phyloP scores from a whole-genome alignment of 2,888 invertebrate species.

The Coenonympha glycerion region DNA sequence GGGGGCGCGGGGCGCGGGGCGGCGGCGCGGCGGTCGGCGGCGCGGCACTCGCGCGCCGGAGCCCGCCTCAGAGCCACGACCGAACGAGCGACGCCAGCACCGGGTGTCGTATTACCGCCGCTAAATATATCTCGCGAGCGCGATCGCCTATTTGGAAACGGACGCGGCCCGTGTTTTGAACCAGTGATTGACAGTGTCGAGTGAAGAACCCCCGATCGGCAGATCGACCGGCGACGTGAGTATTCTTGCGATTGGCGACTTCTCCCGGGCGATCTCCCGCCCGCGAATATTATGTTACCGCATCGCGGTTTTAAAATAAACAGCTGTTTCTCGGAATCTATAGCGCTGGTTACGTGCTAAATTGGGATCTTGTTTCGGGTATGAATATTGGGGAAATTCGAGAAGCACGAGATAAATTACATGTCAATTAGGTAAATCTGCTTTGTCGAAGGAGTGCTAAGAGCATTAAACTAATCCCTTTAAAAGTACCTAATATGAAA shows the following conservation, averaged over 20 bases:
- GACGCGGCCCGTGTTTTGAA: conserved; percentile 71
- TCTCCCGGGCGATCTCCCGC: conserved; percentile 30
- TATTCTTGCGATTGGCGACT: conserved; percentile 41
- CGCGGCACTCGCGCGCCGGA: conserved; percentile 60
- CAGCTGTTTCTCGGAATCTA: conserved; percentile 67
- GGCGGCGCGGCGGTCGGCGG: conserved; percentile 20
- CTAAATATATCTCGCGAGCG: conserved; percentile 72
- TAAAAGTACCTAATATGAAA: conserved; percentile 5
- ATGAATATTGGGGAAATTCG: conserved; percentile 47
- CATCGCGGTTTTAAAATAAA: conserved; percentile 66
- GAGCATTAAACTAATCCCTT: not conserved
- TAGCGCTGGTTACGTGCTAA: conserved; percentile 61
- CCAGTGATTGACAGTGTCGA: conserved; percentile 75
- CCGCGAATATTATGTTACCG: conserved; percentile 48
- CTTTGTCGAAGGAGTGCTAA: not conserved
- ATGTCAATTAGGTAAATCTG: conserved; percentile 18
- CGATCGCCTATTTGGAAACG: conserved; percentile 74
- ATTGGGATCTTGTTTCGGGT: conserved; percentile 52
- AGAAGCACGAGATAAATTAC: conserved; percentile 34
- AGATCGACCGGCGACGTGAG: conserved; percentile 54
- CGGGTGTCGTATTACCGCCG: conserved; percentile 73
- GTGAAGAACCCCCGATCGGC: conserved; percentile 60
- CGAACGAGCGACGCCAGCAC: conserved; percentile 64
- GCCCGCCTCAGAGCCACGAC: conserved; percentile 55
- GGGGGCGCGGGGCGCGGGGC: conserved; percentile 28